phyloP scores from a whole-genome alignment of 2,113 vertebrate genomes.

The Aplodontia rufa region DNA sequence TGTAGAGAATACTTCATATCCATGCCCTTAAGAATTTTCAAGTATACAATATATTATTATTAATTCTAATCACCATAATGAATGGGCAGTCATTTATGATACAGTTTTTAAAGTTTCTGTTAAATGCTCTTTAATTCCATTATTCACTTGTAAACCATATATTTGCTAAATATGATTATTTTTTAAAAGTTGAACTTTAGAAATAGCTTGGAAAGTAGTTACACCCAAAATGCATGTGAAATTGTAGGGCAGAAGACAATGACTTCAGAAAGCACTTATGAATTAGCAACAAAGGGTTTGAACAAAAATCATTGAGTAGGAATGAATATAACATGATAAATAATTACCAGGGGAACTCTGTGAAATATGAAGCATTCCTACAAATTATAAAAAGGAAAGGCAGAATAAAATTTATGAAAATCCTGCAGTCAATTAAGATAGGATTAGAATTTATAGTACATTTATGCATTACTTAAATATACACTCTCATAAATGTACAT shows the following conservation, averaged over 20 bases:
- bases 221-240: not conserved
- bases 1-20: not conserved
- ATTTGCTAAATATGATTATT: not conserved
- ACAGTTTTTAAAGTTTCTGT: not conserved
- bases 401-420: not conserved
- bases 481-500: not conserved
- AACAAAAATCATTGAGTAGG: not conserved
- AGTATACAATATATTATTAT: not conserved
- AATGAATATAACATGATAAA: not conserved
- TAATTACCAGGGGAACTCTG: not conserved
- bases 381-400: not conserved
- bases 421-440: not conserved
- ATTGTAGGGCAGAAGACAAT: not conserved
- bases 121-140: not conserved
- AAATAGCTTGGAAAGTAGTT: not conserved
- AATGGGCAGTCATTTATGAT: not conserved
- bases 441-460: not conserved
- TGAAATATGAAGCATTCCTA: not conserved
- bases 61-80: not conserved
- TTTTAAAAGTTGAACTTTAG: not conserved
- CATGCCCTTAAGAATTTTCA: not conserved
- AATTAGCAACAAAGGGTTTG: not conserved
- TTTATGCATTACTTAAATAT: not conserved
- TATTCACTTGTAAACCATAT: not conserved
- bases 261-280: not conserved